Conservation (phyloP, 2,888 invertebrate genomes). For the Dicyrtomina minuta region DNA sequence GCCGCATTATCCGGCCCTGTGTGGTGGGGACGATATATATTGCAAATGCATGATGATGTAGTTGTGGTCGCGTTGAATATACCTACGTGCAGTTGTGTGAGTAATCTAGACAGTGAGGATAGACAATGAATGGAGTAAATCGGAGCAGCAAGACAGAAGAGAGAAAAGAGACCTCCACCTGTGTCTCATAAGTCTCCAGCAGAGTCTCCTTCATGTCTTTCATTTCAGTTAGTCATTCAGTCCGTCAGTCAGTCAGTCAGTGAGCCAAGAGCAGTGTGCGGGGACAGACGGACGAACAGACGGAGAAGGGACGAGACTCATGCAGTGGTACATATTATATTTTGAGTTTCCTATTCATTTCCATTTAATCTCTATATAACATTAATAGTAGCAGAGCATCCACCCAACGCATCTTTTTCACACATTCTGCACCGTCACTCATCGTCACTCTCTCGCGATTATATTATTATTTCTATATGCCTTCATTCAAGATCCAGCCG, state of each 20-base stretch:
- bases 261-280: background rate
- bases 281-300: too few species aligned
- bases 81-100: too few species aligned
- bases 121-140: constrained; percentile 23
- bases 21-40: too few species aligned
- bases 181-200: constrained; percentile 39
- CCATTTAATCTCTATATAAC: too few species aligned
- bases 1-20: too few species aligned
- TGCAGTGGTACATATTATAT: too few species aligned
- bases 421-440: constrained; percentile 31
- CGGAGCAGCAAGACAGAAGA: constrained; percentile 21
- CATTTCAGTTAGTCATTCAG: background rate
- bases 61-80: too few species aligned
- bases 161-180: constrained; percentile 35
- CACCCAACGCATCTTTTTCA: constrained; percentile 16
- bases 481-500: background rate
- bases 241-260: background rate
- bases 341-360: too few species aligned
- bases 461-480: background rate
- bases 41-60: too few species aligned
- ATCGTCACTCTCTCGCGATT: background rate
- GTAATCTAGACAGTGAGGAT: too few species aligned
- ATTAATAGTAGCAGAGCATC: background rate
- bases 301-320: too few species aligned
- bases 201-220: constrained; percentile 29